Base-by-base conservation (phyloP, 2,113 vertebrate species). In the Amphiprion percula region DNA sequence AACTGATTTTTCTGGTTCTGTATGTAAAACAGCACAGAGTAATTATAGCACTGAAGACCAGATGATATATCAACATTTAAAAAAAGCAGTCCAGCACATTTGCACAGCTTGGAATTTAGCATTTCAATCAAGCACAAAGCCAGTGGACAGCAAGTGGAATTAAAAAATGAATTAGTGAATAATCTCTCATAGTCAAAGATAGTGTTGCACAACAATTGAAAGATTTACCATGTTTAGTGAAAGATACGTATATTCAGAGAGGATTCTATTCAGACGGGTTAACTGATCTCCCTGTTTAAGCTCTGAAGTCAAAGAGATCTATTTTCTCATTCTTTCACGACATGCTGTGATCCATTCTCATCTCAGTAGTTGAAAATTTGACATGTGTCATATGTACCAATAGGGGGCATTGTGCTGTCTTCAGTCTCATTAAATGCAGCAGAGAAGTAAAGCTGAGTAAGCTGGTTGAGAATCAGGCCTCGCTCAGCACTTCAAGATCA, bases 1-100 rank as follows among this genome's bases (percentile, higher is more conserved):
- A 79, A 62, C 71, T 68, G 86, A 84, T 90, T 83, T 81, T 65
- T 52, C 63, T 62, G 71, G 59, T 10, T 80, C 56, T 81, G 83
- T 52, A 74, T 77, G 58, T 71, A 68, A 75, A 80, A 33, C 24
- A 82, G 74, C 24, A 23, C 47, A 24, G 41, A 16, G 21, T 66
- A 15, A 44, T 44, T 15, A 15, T 12, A 44, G 41, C 41, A 4
- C 41, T 14, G 12, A 12, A 4, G 3, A 44, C 41, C 6, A 44
- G 61, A 54, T 44, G 59, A 80, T 30, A 49, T 30, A 74, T 58
- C 39, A 47, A 66, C 68, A 49, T 49, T 15, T 5, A 66, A 50
- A 54, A 21, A 26, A 54, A 37, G 28, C 16, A 5, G 1, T 62
- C 6, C 46, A 10, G 23, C 33, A 24, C 12, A 60, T 76, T 16